These are phyloP conservation scores for Chiroxiphia lanceolata DNA, from an alignment of 2,797 vertebrate genomes.

Conservation along the genomic window DNA sequence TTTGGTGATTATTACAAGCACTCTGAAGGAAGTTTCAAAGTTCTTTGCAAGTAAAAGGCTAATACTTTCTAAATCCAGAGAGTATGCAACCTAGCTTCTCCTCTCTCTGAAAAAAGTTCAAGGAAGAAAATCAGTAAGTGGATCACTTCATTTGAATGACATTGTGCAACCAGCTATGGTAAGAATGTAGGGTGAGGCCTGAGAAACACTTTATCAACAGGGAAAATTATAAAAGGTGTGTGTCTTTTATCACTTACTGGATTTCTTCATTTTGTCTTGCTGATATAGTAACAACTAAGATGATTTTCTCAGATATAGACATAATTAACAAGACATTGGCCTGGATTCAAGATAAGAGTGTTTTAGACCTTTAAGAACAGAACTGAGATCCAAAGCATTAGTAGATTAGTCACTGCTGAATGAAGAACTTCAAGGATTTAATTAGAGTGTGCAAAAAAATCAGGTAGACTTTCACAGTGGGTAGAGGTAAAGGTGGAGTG, in stretches of 20 bases:
- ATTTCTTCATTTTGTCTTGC: slow-evolving; percentile 45
- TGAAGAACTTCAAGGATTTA: slow-evolving; percentile 20
- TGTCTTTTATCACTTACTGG: slow-evolving; percentile 10
- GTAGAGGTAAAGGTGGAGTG: not conserved
- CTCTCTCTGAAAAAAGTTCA: not conserved
- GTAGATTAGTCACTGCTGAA: slow-evolving; percentile 12
- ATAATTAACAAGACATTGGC: slow-evolving; percentile 22
- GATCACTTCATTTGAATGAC: slow-evolving; percentile 4
- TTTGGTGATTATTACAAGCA: not conserved
- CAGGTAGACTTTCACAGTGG: not conserved
- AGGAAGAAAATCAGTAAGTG: slow-evolving; percentile 4
- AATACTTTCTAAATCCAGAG: not conserved
- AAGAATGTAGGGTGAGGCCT: slow-evolving; percentile 60
- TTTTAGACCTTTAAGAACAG: slow-evolving; percentile 8
- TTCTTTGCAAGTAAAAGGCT: not conserved
- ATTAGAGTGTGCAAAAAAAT: not conserved
- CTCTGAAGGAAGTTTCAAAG: not conserved
- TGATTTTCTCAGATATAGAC: slow-evolving; percentile 21
- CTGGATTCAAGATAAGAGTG: slow-evolving; percentile 1
- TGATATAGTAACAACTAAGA: slow-evolving; percentile 19
- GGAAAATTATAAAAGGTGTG: slow-evolving; percentile 30
- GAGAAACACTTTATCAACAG: slow-evolving; percentile 10
- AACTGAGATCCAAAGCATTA: not conserved
- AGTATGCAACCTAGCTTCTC: not conserved
- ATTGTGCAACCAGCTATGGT: not conserved